phyloP scores from a whole-genome alignment of 2,888 invertebrate genomes.

The Esperia sulphurella region DNA sequence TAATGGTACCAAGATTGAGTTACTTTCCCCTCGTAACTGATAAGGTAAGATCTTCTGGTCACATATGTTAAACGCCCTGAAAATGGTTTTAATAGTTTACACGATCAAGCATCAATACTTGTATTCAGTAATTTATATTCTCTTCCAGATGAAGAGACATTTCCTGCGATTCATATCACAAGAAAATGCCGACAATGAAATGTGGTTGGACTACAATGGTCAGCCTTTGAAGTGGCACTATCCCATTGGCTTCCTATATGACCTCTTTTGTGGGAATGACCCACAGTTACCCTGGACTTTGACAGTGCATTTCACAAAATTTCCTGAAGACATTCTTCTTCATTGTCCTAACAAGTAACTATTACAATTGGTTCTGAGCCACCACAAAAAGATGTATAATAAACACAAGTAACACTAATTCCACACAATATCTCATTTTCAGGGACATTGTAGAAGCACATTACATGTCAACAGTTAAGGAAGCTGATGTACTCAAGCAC shows the following conservation, averaged over 20 bases:
- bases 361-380: not conserved
- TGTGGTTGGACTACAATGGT: conserved; percentile 97
- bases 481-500: conserved; percentile 99
- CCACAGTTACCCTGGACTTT: conserved; percentile 94
- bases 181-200: conserved; percentile 90
- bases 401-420: not conserved
- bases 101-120: not conserved
- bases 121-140: not conserved
- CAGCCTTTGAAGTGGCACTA: conserved; percentile 94
- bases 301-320: conserved; percentile 96
- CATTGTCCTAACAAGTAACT: conserved; percentile 89
- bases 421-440: conserved; percentile 22
- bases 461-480: conserved; percentile 97
- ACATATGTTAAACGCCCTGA: too few species aligned
- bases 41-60: conserved; percentile 80
- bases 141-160: conserved; percentile 89
- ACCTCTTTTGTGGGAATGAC: conserved; percentile 84
- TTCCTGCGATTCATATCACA: conserved; percentile 90
- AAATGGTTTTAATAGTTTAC: too few species aligned
- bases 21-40: conserved; percentile 97
- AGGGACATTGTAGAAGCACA: conserved; percentile 96
- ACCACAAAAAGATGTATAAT: too few species aligned
- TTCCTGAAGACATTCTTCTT: conserved; percentile 93
- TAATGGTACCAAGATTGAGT: conserved; percentile 95
- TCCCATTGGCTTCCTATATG: conserved; percentile 95